Percentiles rank a stretch among this genome's conserved stretches.
Conservation (phyloP, 2,797 vertebrate genomes). For the Thunnus albacares region DNA sequence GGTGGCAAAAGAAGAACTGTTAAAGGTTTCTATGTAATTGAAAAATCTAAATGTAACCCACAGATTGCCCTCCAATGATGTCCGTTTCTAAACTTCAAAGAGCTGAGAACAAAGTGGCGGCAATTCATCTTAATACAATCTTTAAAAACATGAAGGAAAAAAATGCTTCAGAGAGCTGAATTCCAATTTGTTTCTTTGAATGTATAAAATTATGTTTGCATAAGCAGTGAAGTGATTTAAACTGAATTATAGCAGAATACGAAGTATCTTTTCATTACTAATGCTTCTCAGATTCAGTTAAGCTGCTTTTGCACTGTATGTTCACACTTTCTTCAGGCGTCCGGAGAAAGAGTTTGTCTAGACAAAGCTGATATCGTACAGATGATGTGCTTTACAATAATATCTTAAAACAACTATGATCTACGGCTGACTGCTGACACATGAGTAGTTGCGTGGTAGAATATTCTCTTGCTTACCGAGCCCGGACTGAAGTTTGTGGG, state of each 20-base stretch:
- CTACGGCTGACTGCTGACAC: background rate
- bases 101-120: constrained; percentile 20
- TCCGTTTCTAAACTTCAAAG: constrained; percentile 32
- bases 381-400: constrained; percentile 4
- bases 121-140: constrained; percentile 28
- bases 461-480: background rate
- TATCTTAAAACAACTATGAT: background rate
- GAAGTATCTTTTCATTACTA: constrained; percentile 22
- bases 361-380: background rate
- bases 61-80: constrained; percentile 13
- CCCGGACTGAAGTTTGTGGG: constrained; percentile 8
- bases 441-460: background rate
- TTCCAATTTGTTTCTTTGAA: constrained; percentile 27
- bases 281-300: background rate
- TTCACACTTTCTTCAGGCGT: background rate
- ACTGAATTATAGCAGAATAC: constrained; percentile 17
- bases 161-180: constrained; percentile 21
- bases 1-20: background rate
- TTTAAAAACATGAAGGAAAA: constrained; percentile 23
- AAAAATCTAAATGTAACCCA: constrained; percentile 40
- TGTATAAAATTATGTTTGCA: constrained; percentile 30
- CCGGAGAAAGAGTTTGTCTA: background rate
- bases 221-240: constrained; percentile 18
- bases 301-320: background rate
- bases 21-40: constrained; percentile 35